Percentiles rank a stretch among this genome's conserved stretches.
phyloP scores from a whole-genome alignment of 2,888 invertebrate genomes.

The Cosmia pyralina region DNA sequence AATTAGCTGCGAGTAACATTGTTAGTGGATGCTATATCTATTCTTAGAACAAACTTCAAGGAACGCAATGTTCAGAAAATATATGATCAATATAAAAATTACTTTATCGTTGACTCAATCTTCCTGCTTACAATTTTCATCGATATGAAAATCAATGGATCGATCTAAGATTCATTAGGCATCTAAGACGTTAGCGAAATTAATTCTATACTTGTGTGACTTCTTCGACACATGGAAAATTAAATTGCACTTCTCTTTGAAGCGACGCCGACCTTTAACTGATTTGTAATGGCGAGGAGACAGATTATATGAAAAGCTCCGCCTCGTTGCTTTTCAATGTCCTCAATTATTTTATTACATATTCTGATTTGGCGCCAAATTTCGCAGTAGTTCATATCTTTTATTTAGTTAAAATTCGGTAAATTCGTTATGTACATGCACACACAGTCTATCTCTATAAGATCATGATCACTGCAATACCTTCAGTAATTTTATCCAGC shows the following conservation, averaged over 20 bases:
- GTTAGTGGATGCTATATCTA: neutral
- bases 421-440: too few species aligned
- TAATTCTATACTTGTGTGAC: neutral
- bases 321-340: neutral
- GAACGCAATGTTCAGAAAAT: neutral
- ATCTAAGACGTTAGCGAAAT: neutral
- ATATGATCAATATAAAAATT: neutral
- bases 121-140: neutral
- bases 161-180: neutral
- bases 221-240: constrained; percentile 2
- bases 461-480: too few species aligned
- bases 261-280: too few species aligned
- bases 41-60: neutral
- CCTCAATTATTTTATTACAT: neutral
- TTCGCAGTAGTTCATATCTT: too few species aligned
- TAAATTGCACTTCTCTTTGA: neutral
- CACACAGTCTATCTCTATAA: too few species aligned
- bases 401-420: too few species aligned
- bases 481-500: too few species aligned
- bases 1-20: neutral
- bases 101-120: neutral
- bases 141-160: neutral
- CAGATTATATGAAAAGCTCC: neutral
- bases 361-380: too few species aligned
- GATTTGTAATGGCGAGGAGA: neutral